Evolutionary conservation across 2,797 vertebrate species (phyloP), one percentile per base, ranked within the genome.

Genomic region (Poecilia picta): DNA sequence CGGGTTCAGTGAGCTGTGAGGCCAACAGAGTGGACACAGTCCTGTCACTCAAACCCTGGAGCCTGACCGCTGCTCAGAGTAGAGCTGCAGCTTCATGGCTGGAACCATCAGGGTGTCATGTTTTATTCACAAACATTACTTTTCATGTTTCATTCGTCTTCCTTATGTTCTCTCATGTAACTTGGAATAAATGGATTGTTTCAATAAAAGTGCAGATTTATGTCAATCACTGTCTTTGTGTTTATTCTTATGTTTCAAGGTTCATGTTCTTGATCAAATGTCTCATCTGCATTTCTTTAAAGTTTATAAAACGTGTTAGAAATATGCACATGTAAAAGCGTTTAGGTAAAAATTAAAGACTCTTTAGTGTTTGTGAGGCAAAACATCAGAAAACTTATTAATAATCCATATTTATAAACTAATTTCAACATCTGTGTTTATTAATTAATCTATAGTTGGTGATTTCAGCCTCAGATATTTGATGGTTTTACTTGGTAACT

Each of bases 41-140:
- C 83, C 89, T 68, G 83, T 91, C 89, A 84, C 85, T 89, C 82
- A 81, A 88, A 88, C 5, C 5, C 83, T 89, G 85, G 71, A 89
- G 55, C 45, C 85, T 83, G 59, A 66, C 16, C 46, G 5, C 75
- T 88, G 89, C 83, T 82, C 86, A 62, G 73, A 79, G 82, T 86
- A 89, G 85, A 86, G 66, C 64, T 71, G n/a, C 81, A 81, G 74
- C 75, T 71, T 74, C 71, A 39, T 57, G 55, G 43, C 68, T 73
- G 62, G 62, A 64, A 36, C 8, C 62, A 64, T 18, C 15, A 36
- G 36, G 62, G 5, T 62, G 45, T 51, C 53, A 13, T 28, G 25
- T 28, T 57, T 57, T 57, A 57, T 57, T 31, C 28, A 59, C 8
- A 6, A 59, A 1, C 25, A 31, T 31, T 15, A 31, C 11, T 31